phyloP scores from a whole-genome alignment of 2,888 invertebrate genomes.

The Parthenolecanium corni region DNA sequence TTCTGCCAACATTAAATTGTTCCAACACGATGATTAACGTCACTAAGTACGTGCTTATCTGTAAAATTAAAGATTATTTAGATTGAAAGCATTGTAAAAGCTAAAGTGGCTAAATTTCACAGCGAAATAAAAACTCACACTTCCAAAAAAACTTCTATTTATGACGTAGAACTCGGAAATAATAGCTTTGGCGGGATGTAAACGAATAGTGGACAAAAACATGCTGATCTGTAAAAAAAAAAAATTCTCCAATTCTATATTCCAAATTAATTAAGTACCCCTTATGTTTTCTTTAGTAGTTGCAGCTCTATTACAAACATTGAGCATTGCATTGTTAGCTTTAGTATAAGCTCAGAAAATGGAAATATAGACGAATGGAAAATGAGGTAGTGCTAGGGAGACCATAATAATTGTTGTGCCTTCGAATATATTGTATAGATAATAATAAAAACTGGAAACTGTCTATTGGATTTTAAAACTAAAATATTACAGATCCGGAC shows the following conservation, averaged over 20 bases:
- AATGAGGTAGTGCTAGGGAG: too few relatives aligned
- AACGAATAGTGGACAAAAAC: constrained; percentile 6
- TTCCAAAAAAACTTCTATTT: constrained; percentile 9
- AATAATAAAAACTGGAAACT: too few relatives aligned
- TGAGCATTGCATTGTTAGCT: too few relatives aligned
- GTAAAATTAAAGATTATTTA: background rate
- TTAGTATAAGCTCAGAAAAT: too few relatives aligned
- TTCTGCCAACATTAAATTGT: background rate
- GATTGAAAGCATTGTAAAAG: background rate
- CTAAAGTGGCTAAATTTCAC: background rate
- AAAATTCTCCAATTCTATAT: background rate
- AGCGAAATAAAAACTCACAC: background rate
- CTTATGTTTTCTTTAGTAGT: too few relatives aligned
- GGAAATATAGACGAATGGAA: too few relatives aligned
- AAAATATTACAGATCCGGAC: too few relatives aligned
- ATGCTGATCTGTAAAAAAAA: constrained; percentile 9
- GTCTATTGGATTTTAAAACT: too few relatives aligned
- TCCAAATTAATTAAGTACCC: background rate
- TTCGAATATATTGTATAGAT: too few relatives aligned
- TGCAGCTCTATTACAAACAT: too few relatives aligned
- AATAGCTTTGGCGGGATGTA: constrained; percentile 7
- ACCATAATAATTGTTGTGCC: too few relatives aligned
- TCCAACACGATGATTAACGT: constrained; percentile 15
- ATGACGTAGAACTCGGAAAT: constrained; percentile 11
- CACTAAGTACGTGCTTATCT: constrained; percentile 14